phyloP scores from a whole-genome alignment of 2,888 invertebrate species.

The Standfussiana lucernea region DNA sequence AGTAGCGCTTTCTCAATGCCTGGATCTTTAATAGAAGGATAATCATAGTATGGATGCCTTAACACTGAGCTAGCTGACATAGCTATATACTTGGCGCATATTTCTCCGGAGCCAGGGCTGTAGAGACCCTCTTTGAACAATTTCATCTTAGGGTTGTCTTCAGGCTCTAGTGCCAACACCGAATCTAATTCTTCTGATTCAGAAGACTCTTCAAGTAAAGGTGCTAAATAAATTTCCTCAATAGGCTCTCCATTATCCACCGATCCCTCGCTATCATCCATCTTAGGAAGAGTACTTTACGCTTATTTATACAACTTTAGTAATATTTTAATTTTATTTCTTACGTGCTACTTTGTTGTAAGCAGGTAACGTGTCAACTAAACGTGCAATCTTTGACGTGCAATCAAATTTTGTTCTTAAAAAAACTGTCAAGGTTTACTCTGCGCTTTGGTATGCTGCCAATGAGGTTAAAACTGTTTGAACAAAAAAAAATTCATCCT shows the following conservation, averaged over 20 bases:
- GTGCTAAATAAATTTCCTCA: conserved; percentile 25
- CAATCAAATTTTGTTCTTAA: background rate
- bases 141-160: conserved; percentile 66
- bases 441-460: background rate
- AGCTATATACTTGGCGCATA: conserved; percentile 76
- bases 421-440: background rate
- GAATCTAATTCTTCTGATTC: conserved; percentile 58
- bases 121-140: conserved; percentile 71
- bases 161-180: conserved; percentile 47
- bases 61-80: conserved; percentile 77
- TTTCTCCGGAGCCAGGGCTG: conserved; percentile 76
- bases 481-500: background rate
- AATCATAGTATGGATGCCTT: conserved; percentile 80
- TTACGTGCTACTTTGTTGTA: background rate
- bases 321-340: background rate
- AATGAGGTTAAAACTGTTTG: background rate
- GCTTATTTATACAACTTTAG: conserved; percentile 1
- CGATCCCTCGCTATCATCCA: conserved; percentile 13
- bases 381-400: conserved; percentile 6
- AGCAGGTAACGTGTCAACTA: conserved; percentile 13
- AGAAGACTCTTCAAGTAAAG: conserved; percentile 61
- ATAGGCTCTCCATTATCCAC: background rate
- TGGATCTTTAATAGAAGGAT: conserved; percentile 81
- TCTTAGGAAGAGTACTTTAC: background rate
- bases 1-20: conserved; percentile 80